Conservation (phyloP, 2,113 vertebrate genomes). For the Forbesichthys agassizii region DNA sequence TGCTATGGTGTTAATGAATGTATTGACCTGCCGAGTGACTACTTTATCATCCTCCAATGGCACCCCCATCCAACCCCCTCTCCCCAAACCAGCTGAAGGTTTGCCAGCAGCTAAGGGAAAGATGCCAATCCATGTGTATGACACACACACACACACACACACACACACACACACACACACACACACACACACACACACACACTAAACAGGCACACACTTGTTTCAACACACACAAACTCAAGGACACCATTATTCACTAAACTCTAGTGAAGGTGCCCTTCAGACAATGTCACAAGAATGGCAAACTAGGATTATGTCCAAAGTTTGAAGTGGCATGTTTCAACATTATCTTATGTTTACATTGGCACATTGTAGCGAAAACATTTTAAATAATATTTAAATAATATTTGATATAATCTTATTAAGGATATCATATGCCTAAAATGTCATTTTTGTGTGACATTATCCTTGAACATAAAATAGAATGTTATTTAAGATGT, state of each 20-base stretch:
- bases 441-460: no score
- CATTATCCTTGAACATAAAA: no score
- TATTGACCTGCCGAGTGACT: slow-evolving; percentile 70
- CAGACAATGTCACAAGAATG: slow-evolving; percentile 30
- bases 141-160: slow-evolving; percentile 36
- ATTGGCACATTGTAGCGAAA: background rate
- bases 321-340: slow-evolving; percentile 26
- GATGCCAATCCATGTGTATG: slow-evolving; percentile 77
- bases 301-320: slow-evolving; percentile 34
- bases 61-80: slow-evolving; percentile 60
- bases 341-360: slow-evolving; percentile 1
- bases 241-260: slow-evolving; percentile 78
- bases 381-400: no score
- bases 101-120: slow-evolving; percentile 75
- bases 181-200: slow-evolving; percentile 46
- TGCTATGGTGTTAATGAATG: slow-evolving; percentile 63
- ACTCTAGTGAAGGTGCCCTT: slow-evolving; percentile 72
- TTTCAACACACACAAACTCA: slow-evolving; percentile 52
- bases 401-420: background rate
- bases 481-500: no score
- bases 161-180: slow-evolving; percentile 9
- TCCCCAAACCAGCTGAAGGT: slow-evolving; percentile 58
- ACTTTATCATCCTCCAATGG: slow-evolving; percentile 75
- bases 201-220: slow-evolving; percentile 29
- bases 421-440: background rate